A percentile compares a stretch with the other conserved stretches of the same genome.
These are phyloP conservation scores for Alosa sapidissima DNA, from an alignment of 2,797 vertebrate species.

Conservation along the genomic window DNA sequence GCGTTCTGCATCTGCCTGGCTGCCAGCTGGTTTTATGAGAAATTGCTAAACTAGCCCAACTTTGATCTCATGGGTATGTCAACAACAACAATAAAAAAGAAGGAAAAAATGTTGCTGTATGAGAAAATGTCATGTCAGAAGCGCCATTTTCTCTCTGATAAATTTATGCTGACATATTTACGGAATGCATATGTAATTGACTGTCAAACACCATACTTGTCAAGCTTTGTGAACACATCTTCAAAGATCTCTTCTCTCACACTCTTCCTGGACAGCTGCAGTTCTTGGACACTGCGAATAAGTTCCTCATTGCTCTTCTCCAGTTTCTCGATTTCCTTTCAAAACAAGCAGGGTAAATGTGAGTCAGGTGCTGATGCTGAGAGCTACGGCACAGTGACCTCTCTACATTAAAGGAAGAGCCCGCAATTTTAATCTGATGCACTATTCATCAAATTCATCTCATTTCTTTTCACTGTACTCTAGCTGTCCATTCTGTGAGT, in stretches of 20 bases:
- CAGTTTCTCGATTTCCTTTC: constrained; percentile 56
- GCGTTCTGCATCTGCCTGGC: constrained; percentile 4
- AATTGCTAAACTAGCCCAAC: neutral
- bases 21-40: constrained; percentile 11
- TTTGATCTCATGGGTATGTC: neutral
- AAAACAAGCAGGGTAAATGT: neutral
- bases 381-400: neutral
- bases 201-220: constrained; percentile 61
- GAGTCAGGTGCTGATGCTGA: neutral
- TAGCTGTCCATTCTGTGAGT: neutral
- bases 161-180: neutral
- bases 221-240: constrained; percentile 57
- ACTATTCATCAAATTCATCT: neutral
- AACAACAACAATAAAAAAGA: neutral
- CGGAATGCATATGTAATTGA: neutral
- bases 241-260: constrained; percentile 57
- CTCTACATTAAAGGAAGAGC: neutral
- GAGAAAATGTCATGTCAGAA: neutral
- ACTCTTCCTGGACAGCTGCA: constrained; percentile 38
- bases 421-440: neutral
- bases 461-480: neutral
- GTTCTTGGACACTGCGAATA: constrained; percentile 45
- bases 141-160: neutral
- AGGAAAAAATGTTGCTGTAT: neutral
- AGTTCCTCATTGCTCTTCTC: constrained; percentile 53